Percentiles rank a stretch among this genome's conserved stretches.
phyloP scores from a whole-genome alignment of 2,113 vertebrate genomes.

The Mus musculus region DNA sequence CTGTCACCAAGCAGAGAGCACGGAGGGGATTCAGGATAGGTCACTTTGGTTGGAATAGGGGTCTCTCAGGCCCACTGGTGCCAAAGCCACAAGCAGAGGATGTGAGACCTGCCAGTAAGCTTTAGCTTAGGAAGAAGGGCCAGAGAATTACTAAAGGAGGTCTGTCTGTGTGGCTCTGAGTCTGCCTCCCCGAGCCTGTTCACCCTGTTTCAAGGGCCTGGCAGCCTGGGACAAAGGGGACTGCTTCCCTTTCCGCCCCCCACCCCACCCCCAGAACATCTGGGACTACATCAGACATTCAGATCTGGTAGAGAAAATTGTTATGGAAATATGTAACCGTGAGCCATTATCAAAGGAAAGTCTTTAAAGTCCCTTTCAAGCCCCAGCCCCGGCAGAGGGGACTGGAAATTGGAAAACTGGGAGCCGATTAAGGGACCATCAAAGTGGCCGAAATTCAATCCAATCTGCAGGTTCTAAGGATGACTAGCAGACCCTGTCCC shows the following conservation, averaged over 20 bases:
- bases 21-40: not conserved
- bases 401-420: conserved; percentile 82
- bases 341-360: conserved; percentile 83
- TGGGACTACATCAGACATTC: conserved; percentile 80
- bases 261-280: conserved; percentile 69
- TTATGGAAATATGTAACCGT: conserved; percentile 82
- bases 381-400: conserved; percentile 36
- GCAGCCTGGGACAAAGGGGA: conserved; percentile 22
- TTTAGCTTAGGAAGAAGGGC: not conserved
- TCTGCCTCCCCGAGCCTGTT: not conserved
- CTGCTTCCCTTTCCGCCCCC: conserved; percentile 32
- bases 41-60: not conserved
- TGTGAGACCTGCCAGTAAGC: not conserved
- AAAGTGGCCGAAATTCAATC: conserved; percentile 83
- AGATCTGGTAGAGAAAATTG: conserved; percentile 82
- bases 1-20: conserved; percentile 56
- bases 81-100: not conserved
- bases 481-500: conserved; percentile 74
- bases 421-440: conserved; percentile 78
- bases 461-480: conserved; percentile 78
- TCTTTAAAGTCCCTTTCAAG: conserved; percentile 80
- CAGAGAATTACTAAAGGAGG: not conserved
- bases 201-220: not conserved
- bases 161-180: not conserved
- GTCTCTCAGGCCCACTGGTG: not conserved